phyloP scores from a whole-genome alignment of 2,113 vertebrate genomes.

The Pachyramphus minor region DNA sequence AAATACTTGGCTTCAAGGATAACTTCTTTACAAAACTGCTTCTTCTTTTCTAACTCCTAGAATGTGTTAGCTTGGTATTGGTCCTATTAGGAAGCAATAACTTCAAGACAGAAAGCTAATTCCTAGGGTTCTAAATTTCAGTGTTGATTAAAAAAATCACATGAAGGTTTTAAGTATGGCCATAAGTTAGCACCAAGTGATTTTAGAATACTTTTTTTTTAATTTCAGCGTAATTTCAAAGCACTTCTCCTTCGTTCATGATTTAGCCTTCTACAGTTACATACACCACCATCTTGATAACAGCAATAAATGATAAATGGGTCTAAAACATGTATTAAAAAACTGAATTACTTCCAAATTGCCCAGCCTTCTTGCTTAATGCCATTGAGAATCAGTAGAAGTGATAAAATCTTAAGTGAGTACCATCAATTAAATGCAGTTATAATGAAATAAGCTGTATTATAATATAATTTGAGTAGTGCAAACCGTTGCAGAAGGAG shows the following conservation, averaged over 20 bases:
- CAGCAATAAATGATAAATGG: constrained; percentile 57
- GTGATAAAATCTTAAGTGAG: constrained; percentile 57
- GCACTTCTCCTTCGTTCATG: background rate
- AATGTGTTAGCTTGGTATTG: background rate
- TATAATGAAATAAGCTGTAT: constrained; percentile 33
- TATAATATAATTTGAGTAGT: background rate
- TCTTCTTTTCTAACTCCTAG: background rate
- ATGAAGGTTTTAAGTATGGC: background rate
- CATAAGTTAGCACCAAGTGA: background rate
- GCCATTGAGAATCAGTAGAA: constrained; percentile 29
- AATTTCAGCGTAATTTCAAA: background rate
- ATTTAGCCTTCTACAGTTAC: background rate
- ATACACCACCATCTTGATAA: background rate
- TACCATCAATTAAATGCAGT: constrained; percentile 60
- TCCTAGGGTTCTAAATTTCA: background rate
- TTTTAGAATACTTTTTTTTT: background rate
- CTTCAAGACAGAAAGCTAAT: background rate
- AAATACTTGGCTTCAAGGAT: background rate
- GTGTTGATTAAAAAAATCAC: background rate
- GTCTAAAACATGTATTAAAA: constrained; percentile 48
- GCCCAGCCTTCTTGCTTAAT: constrained; percentile 24
- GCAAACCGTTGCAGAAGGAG: background rate
- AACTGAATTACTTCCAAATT: constrained; percentile 58
- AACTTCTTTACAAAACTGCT: background rate
- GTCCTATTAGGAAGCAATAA: background rate